phyloP scores from a whole-genome alignment of 2,113 vertebrate species.

The Silurus asotus region DNA sequence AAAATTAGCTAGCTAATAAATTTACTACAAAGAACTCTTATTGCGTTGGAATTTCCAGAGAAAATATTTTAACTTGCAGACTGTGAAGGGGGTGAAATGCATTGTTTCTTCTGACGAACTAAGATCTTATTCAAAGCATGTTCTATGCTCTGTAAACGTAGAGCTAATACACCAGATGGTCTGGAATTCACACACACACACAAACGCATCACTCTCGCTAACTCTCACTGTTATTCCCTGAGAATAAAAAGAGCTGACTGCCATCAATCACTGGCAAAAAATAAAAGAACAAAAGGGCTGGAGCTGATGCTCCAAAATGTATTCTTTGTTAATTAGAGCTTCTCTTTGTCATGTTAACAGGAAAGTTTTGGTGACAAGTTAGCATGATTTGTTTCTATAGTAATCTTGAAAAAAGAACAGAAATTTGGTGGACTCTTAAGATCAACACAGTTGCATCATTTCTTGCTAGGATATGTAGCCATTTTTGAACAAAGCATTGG shows the following conservation, averaged over 20 bases:
- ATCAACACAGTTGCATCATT: background rate
- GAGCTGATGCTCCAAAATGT: background rate
- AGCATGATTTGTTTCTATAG: no score
- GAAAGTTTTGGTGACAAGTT: background rate
- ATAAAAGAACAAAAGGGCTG: slow-evolving; percentile 51
- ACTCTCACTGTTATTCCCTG: slow-evolving; percentile 49
- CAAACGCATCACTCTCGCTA: slow-evolving; percentile 10
- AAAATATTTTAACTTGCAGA: no score
- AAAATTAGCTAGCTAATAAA: background rate
- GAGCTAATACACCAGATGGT: slow-evolving; percentile 71
- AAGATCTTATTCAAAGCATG: slow-evolving; percentile 57
- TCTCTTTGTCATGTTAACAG: background rate
- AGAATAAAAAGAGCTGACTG: slow-evolving; percentile 60
- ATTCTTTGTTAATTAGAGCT: background rate
- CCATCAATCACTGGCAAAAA: slow-evolving; percentile 64
- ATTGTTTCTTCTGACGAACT: slow-evolving; percentile 41
- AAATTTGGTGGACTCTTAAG: no score
- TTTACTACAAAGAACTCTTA: background rate
- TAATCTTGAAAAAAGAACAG: no score
- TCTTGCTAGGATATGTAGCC: background rate
- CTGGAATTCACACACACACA: slow-evolving; percentile 38
- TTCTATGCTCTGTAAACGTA: slow-evolving; percentile 66
- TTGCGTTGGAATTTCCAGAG: background rate
- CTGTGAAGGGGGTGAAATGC: background rate
- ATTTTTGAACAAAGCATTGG: background rate